Evolutionary conservation across 2,797 vertebrate species (phyloP).

Genomic region (Margarornis squamiger): DNA sequence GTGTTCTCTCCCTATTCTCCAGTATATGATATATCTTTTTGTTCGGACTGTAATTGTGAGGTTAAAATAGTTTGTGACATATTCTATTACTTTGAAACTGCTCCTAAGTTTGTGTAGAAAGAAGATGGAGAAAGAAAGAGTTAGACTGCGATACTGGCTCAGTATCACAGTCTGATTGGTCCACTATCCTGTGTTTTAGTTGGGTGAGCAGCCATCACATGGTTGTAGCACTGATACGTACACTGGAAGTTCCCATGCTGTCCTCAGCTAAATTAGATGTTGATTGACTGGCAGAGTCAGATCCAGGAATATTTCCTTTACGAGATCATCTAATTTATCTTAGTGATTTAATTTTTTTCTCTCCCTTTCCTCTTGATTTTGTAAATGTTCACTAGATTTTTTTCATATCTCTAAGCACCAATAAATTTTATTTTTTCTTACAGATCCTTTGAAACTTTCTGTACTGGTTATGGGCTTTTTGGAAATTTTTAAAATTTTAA

Average conservation of each 20-base stretch:
- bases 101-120: background rate
- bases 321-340: background rate
- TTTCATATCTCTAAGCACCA: background rate
- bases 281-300: background rate
- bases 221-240: accelerated
- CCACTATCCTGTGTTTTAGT: background rate
- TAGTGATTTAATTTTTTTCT: background rate
- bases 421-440: background rate
- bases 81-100: background rate
- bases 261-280: background rate
- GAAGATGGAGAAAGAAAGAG: background rate
- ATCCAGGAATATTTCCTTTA: background rate
- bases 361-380: background rate
- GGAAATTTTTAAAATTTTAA: background rate
- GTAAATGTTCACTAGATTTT: background rate
- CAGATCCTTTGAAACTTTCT: background rate
- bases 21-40: background rate
- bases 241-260: background rate
- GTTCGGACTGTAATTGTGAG: background rate
- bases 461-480: background rate
- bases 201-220: background rate
- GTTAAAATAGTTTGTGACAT: background rate
- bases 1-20: background rate
- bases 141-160: background rate
- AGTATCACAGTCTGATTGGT: accelerated